Evolutionary conservation across 2,113 vertebrate genomes (phyloP).

Genomic region (Ramphastos sulfuratus): DNA sequence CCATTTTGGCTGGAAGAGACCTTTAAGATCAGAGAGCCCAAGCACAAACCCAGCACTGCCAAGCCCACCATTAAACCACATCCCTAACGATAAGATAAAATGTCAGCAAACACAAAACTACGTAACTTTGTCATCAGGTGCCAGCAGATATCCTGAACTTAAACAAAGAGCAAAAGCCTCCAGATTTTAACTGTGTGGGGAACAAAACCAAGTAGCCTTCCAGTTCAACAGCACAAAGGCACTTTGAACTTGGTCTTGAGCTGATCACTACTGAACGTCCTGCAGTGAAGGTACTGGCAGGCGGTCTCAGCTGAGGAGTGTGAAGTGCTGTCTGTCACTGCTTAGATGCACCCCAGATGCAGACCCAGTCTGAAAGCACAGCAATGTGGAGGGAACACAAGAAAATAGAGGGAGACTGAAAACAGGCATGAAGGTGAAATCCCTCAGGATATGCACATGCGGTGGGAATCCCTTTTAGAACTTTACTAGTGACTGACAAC

Average conservation of each 20-base stretch:
- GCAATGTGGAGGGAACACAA: neutral
- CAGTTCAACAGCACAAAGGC: neutral
- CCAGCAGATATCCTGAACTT: neutral
- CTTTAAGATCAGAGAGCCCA: neutral
- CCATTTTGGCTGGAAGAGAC: neutral
- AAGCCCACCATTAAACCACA: neutral
- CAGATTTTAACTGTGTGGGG: neutral
- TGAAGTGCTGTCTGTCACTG: neutral
- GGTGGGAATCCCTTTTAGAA: neutral
- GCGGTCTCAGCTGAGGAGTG: rapidly evolving
- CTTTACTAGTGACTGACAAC: neutral
- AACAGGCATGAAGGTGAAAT: neutral
- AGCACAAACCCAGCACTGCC: neutral
- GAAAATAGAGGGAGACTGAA: neutral
- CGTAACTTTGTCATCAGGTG: neutral
- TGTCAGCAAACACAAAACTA: neutral
- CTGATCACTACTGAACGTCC: neutral
- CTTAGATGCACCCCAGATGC: neutral
- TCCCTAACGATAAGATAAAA: neutral
- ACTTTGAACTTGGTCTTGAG: neutral
- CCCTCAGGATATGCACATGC: neutral
- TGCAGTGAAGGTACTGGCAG: neutral
- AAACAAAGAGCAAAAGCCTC: neutral
- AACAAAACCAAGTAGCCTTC: neutral
- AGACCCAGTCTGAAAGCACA: rapidly evolving